Conservation (phyloP, 2,113 vertebrate genomes). For the Podocnemis expansa region DNA sequence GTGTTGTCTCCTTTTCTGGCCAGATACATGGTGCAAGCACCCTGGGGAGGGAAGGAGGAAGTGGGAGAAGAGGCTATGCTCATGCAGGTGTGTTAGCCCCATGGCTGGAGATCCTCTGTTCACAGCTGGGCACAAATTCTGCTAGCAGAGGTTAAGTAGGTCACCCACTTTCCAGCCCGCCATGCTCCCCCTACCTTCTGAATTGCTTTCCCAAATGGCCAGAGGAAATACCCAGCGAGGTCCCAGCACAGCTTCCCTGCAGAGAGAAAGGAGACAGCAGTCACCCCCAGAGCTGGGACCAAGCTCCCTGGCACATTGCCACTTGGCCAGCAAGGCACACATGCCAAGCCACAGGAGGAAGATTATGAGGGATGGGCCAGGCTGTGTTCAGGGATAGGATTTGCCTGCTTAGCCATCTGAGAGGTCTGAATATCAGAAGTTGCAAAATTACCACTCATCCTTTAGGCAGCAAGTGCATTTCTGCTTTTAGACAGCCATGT, state of each 20-base stretch:
- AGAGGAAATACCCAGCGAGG: slow-evolving; percentile 82
- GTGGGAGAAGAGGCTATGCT: not conserved
- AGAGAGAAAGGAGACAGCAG: rapidly evolving
- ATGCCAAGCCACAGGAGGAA: not conserved
- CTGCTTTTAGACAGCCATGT: too few relatives aligned
- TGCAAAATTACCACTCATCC: too few relatives aligned
- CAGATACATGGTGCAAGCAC: not conserved
- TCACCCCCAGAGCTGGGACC: not conserved
- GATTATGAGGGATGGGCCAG: not conserved
- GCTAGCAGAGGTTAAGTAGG: not conserved
- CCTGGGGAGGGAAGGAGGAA: rapidly evolving
- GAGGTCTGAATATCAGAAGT: not conserved
- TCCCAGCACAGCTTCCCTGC: slow-evolving; percentile 79
- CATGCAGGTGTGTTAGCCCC: not conserved
- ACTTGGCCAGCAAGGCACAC: not conserved
- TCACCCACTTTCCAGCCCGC: not conserved
- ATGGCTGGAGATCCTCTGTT: not conserved
- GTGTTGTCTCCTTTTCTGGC: not conserved
- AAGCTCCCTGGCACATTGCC: not conserved
- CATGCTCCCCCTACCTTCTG: slow-evolving; percentile 68
- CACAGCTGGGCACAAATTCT: not conserved
- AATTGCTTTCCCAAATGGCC: slow-evolving; percentile 87
- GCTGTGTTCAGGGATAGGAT: not conserved
- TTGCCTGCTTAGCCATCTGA: not conserved
- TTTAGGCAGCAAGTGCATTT: too few relatives aligned